Base-by-base conservation (phyloP, 2,797 vertebrate species). In the Melanitta fusca region DNA sequence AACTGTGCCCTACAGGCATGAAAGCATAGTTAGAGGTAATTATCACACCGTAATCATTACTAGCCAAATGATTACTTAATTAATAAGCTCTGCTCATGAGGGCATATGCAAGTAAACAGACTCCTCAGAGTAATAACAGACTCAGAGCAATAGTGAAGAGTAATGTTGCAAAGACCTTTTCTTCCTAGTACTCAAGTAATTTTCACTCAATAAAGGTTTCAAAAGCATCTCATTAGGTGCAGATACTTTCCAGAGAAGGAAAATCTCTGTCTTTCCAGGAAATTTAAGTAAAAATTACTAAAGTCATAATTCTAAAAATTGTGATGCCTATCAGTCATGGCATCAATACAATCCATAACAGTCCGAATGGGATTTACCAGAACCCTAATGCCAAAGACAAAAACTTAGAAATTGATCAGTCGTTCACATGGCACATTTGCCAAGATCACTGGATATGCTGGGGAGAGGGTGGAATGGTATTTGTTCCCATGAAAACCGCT, bases 21-120 rank as follows among this genome's bases (percentile, higher is more conserved):
- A 89, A 83, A 85, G 15, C 57, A 43, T 11, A 91, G 84, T 62
- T 47, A 92, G 70, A 93, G 9, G 19, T 88, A 91, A 80, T 92
- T 88, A 96, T 88, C 80, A 93, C 66, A 69, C 58, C 43, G 11
- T 54, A 91, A 80, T 81, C 80, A 85, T 39, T 89, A 68, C 68
- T 22, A 85, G 57, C 54, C 62, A 65, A 93, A 72, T 4, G 24
- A 87, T 69, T 78, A 74, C 30, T 81, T 88, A 62, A 85, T 68
- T 83, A 75, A 93, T 81, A 73, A 88, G 38, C 62, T 79, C 32
- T 84, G 85, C 14, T 94, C 24, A 19, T 34, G 80, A 56, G 25
- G 88, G 30, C 6, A 73, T 13, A 85, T 69, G 14, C 74, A 91
- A 83, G 69, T 56, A 91, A 95, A 95, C 51, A 85, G 41, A 91